A percentile compares a stretch with the other conserved stretches of the same genome.
Evolutionary conservation across 2,113 vertebrate genomes (phyloP).

Genomic region (Rhizomys pruinosus): DNA sequence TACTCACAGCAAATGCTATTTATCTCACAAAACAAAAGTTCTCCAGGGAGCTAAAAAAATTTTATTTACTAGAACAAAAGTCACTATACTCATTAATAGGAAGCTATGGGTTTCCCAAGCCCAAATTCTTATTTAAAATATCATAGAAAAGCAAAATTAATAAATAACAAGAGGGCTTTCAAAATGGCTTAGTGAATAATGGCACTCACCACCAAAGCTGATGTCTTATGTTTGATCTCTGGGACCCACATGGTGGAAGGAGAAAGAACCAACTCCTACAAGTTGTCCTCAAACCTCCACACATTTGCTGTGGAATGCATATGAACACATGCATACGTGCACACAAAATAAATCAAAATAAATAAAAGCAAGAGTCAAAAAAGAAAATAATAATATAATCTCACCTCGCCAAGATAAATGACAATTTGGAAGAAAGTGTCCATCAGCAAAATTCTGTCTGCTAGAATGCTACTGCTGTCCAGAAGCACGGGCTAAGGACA

Average conservation of each 20-base stretch:
- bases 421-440: slow-evolving; percentile 99
- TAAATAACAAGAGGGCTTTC: too few species aligned
- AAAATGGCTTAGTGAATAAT: too few species aligned
- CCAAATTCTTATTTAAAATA: slow-evolving; percentile 22
- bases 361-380: not conserved
- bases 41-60: not conserved
- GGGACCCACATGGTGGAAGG: not conserved
- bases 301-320: too few species aligned
- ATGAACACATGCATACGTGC: not conserved
- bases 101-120: not conserved
- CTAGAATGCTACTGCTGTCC: slow-evolving; percentile 98
- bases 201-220: not conserved
- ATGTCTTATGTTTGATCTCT: not conserved
- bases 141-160: not conserved
- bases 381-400: slow-evolving; percentile 3
- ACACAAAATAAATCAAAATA: slow-evolving; percentile 18
- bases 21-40: slow-evolving; percentile 33
- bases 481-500: slow-evolving; percentile 93
- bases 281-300: not conserved
- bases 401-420: slow-evolving; percentile 97
- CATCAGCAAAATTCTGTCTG: slow-evolving; percentile 97
- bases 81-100: not conserved
- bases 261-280: not conserved
- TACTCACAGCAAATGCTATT: not conserved
- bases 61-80: slow-evolving; percentile 24